A percentile compares a stretch with the other conserved stretches of the same genome.
phyloP scores from a whole-genome alignment of 2,797 vertebrate species.

The Pelodytes ibericus region DNA sequence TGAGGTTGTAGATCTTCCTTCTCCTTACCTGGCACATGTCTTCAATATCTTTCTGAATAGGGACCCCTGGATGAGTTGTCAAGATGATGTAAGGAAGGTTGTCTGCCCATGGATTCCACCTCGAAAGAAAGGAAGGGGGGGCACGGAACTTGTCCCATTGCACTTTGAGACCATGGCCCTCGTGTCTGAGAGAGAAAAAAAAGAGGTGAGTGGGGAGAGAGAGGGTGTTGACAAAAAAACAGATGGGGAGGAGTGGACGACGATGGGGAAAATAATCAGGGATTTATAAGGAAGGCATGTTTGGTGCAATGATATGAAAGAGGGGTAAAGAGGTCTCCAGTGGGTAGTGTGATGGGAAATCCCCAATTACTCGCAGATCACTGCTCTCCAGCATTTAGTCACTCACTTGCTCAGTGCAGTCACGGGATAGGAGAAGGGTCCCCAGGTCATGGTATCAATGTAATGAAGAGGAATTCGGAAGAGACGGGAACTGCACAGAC shows the following conservation, averaged over 20 bases:
- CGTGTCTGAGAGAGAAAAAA: not conserved
- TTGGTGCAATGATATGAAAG: too few species aligned
- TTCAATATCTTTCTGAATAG: not conserved
- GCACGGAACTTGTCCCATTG: slow-evolving; percentile 53
- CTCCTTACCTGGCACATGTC: slow-evolving; percentile 45
- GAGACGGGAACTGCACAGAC: slow-evolving; percentile 35
- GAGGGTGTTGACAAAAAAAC: not conserved
- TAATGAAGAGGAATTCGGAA: slow-evolving; percentile 44
- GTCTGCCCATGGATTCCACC: slow-evolving; percentile 55
- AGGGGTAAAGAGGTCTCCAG: too few species aligned
- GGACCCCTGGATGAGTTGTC: slow-evolving; percentile 39
- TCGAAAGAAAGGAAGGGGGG: slow-evolving; percentile 40
- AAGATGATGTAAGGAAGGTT: slow-evolving; percentile 48
- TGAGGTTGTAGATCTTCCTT: too few species aligned
- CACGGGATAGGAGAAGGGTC: slow-evolving; percentile 28
- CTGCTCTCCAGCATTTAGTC: not conserved
- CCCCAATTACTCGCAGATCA: too few species aligned
- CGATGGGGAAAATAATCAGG: too few species aligned
- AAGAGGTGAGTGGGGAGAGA: not conserved
- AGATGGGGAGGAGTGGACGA: too few species aligned
- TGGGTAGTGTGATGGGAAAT: too few species aligned
- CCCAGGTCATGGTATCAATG: slow-evolving; percentile 27
- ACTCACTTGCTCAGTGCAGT: slow-evolving; percentile 52
- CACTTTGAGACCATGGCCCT: slow-evolving; percentile 34
- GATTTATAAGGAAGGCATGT: too few species aligned